These are phyloP conservation scores for Otolemur crassicaudatus DNA, from an alignment of 2,797 vertebrate species.

Conservation along the genomic window DNA sequence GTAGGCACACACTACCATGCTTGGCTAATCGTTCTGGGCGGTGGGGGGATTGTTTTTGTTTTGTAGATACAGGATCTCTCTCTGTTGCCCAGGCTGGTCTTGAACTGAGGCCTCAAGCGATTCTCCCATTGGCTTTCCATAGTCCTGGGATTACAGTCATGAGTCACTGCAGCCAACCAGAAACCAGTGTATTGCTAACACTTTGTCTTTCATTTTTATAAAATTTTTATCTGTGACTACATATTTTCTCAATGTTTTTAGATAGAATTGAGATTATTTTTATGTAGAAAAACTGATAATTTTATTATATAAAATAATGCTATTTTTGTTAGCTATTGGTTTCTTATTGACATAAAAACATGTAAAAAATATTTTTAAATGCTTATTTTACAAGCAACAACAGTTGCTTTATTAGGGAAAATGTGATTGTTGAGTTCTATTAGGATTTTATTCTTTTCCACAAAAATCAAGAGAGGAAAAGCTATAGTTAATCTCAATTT, in stretches of 20 bases:
- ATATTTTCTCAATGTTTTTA: slow-evolving; percentile 52
- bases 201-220: slow-evolving; percentile 14
- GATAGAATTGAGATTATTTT: slow-evolving; percentile 34
- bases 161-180: background rate
- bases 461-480: slow-evolving; percentile 17
- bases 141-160: background rate
- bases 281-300: slow-evolving; percentile 39
- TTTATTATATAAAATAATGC: slow-evolving; percentile 1
- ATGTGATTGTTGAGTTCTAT: slow-evolving; percentile 2
- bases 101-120: background rate
- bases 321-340: slow-evolving; percentile 52
- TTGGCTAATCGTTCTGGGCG: background rate
- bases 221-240: background rate
- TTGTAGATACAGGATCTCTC: background rate
- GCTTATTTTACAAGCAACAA: background rate
- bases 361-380: background rate
- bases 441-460: background rate
- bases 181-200: background rate
- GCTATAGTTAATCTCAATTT: background rate
- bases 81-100: background rate
- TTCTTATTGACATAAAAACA: slow-evolving; percentile 37
- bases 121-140: too few species aligned
- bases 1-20: background rate
- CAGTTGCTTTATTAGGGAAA: background rate
- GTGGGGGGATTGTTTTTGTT: background rate